Evolutionary conservation across 2,888 invertebrate genomes (phyloP).

Genomic region (Drosophila emarginata): DNA sequence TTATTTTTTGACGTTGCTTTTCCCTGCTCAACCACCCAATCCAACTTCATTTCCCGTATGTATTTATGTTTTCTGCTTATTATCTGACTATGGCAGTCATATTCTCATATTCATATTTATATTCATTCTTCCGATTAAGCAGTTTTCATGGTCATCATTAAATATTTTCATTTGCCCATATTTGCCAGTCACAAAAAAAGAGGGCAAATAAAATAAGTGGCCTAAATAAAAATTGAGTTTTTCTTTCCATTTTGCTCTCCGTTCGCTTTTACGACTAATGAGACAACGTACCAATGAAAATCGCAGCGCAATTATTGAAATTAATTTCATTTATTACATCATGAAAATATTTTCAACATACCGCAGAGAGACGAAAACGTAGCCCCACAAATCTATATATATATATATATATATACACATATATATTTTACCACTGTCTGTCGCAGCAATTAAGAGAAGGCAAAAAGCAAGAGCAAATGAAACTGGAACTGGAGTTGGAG

Average conservation of each 20-base stretch:
- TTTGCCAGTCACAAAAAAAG: constrained; percentile 23
- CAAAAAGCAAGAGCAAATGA: background rate
- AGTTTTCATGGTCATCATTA: constrained; percentile 75
- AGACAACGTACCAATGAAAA: constrained; percentile 40
- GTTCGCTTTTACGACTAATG: constrained; percentile 49
- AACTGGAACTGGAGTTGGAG: constrained; percentile 13
- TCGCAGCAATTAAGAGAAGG: constrained; percentile 64
- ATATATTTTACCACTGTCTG: constrained; percentile 62
- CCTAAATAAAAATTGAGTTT: constrained; percentile 55
- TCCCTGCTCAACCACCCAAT: background rate
- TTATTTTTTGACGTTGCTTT: constrained; percentile 47
- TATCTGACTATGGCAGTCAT: constrained; percentile 45
- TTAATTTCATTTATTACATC: constrained; percentile 80
- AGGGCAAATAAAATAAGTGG: constrained; percentile 62
- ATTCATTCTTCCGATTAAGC: constrained; percentile 78
- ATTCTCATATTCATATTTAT: constrained; percentile 52
- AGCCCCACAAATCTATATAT: constrained; percentile 25
- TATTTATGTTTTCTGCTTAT: constrained; percentile 67
- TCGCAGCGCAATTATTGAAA: constrained; percentile 78
- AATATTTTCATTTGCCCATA: constrained; percentile 53
- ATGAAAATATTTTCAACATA: constrained; percentile 63
- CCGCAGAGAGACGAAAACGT: constrained; percentile 24
- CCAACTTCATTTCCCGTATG: constrained; percentile 37
- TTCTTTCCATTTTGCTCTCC: constrained; percentile 22
- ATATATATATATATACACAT: background rate